Evolutionary conservation across 1,140 invertebrate genomes (phyloP), one percentile per base, ranked within the genome.

Genomic region (Bathynomus jamesi): DNA sequence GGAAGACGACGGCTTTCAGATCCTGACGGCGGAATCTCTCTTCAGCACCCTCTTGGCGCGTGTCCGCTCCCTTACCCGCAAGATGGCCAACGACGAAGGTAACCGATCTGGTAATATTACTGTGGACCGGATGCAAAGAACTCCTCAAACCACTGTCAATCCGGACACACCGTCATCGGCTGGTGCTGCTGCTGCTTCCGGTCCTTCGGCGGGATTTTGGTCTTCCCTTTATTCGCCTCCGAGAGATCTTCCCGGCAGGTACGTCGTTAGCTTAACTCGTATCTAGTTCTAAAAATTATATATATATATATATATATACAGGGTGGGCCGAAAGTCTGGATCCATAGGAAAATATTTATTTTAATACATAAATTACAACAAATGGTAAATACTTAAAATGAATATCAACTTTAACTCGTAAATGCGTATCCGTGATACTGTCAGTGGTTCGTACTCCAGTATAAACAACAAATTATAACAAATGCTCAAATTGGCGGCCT

Each of bases 11-110:
- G 91, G 91, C 73, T 94, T 95, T 85, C 91, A 94, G 80, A 87
- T 93, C 70, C 84, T 94, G 61, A 94, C 93, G 2, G 92, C 93
- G 0, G 93, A 94, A 83, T 93, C 93, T 81, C 83, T 95, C 29
- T 95, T 94, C 82, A 93, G 91, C 0, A 94, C 91, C 0, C 82
- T 95, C 40, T 82, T 95, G 53, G 91, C 91, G 73, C 86, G 92
- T 80, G 92, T 94, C 81, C 87, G 91, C 53, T 91, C 89, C 78
- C 82, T 95, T 27, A 94, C 92, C 0, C 89, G 92, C 78, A 87
- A 91, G 76, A 82, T 94, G 65, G 93, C 93, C 80, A 89, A 91
- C 10, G 91, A 93, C 79, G 91, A 92, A 78, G 53, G 65, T 2
- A 61, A 70, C 63, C 7, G 32, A 40, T 3, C 11, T 53, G 21